A percentile compares a stretch with the other conserved stretches of the same genome.
phyloP scores from a whole-genome alignment of 2,797 vertebrate genomes.

The Lepus townsendii region DNA sequence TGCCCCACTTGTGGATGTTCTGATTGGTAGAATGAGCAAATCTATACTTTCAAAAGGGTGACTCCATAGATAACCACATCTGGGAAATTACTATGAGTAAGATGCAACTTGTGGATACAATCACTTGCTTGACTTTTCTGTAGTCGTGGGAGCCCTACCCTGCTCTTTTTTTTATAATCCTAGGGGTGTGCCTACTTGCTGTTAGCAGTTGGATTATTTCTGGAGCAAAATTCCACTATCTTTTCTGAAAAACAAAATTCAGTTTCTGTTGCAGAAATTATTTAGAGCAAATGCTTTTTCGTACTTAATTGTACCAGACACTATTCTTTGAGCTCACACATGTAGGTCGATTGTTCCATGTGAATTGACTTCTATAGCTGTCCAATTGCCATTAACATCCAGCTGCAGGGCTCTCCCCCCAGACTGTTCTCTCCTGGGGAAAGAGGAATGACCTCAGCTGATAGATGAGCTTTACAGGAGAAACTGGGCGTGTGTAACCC shows the following conservation, averaged over 20 bases:
- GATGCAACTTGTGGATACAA: constrained; percentile 67
- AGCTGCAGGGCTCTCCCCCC: not conserved
- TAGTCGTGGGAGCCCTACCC: not conserved
- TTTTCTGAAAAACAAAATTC: constrained; percentile 63
- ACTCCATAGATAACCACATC: not conserved
- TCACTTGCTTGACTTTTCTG: constrained; percentile 56
- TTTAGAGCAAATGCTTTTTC: not conserved
- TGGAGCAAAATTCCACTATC: not conserved
- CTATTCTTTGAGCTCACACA: not conserved
- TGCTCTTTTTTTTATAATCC: not conserved
- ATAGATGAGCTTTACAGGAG: not conserved
- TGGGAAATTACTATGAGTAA: constrained; percentile 37
- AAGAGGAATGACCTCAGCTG: not conserved
- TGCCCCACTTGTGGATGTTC: not conserved
- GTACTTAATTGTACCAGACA: constrained; percentile 20
- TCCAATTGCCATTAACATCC: not conserved
- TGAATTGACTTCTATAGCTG: not conserved
- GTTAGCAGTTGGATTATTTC: constrained; percentile 31
- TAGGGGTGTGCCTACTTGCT: not conserved
- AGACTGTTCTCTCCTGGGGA: not conserved
- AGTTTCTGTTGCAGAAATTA: not conserved
- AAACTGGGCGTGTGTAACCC: not conserved
- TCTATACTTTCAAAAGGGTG: constrained; percentile 17
- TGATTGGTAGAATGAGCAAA: not conserved
- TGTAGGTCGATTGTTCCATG: not conserved